Conservation (phyloP, 2,797 vertebrate species). For the Octomys mimax region DNA sequence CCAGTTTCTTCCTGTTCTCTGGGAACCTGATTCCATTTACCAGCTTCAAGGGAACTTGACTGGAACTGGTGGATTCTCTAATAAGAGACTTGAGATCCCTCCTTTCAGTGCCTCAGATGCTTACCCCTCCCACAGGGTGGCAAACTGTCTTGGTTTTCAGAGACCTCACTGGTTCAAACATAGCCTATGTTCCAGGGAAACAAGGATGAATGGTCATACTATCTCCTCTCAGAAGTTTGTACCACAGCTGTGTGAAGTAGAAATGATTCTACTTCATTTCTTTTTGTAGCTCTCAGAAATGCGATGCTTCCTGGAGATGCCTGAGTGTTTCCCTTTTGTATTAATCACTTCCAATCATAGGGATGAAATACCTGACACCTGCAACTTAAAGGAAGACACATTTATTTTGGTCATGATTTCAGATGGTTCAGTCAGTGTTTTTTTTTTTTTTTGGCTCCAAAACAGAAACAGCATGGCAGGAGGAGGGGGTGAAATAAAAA, state of each 20-base stretch:
- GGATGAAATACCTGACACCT: not conserved
- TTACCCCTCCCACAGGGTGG: not conserved
- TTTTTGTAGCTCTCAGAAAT: not conserved
- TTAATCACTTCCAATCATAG: not conserved
- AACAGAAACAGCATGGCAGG: not conserved
- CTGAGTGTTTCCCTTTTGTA: not conserved
- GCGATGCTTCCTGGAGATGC: not conserved
- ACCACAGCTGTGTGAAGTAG: too few relatives aligned
- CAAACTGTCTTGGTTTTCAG: too few relatives aligned
- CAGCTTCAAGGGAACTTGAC: not conserved
- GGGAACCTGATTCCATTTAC: not conserved
- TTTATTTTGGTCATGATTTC: not conserved
- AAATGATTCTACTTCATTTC: not conserved
- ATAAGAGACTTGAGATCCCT: not conserved
- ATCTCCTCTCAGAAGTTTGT: not conserved
- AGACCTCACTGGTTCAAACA: not conserved
- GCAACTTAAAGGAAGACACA: not conserved
- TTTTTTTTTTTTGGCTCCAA: not conserved
- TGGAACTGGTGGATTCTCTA: not conserved
- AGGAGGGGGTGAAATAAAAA: not conserved
- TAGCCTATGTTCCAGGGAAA: not conserved
- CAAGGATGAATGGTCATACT: not conserved
- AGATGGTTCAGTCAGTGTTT: not conserved
- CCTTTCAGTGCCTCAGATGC: not conserved
- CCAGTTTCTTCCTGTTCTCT: not conserved